Base-by-base conservation (phyloP, 2,113 vertebrate genomes). In the Stomatorhinus ivindoensis region DNA sequence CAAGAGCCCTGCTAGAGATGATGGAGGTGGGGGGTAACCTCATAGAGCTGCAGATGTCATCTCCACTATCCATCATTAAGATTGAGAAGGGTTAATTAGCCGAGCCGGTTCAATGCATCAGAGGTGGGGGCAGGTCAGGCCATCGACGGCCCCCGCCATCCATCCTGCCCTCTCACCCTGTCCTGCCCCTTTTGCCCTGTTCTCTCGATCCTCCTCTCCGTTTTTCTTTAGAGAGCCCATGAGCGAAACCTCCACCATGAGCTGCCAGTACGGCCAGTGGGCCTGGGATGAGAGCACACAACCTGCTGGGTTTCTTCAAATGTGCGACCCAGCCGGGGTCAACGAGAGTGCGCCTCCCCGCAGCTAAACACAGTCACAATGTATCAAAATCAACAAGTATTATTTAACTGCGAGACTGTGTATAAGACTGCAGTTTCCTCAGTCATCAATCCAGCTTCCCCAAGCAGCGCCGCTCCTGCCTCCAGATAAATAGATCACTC, bases 331-430 rank as follows among this genome's bases (percentile, higher is more conserved):
- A 9, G n/a, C 50, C 2, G 21, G 50, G 91, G 91, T 92, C 87
- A 90, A 83, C 39, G 24, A 76, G 46, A 90, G 91, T 89, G 76
- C 50, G 51, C 82, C 47, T 53, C 53, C 65, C 65, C 35, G n/a
- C 50, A 88, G 86, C 82, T 35, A 35, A 88, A 47, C 89, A 90
- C 46, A 89, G 88, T 89, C 83, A 61, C 80, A 69, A 86, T 88
- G 31, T 53, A 90, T 88, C 88, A 91, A 89, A 90, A 90, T 89
- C 89, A 91, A 92, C 88, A 90, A 89, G 87, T 90, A 76, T 47
- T 91, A 27, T n/a, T 24, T 90, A 85, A 92, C 83, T 47, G 65
- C 47, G 21, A 44, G 46, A 35, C 24, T 65, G 50, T 88, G n/a
- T 51, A 87, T 86, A 85, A 44, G n/a, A 58, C 53, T 53, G 61